phyloP scores from a whole-genome alignment of 2,113 vertebrate species.

The Spheniscus mendiculus region DNA sequence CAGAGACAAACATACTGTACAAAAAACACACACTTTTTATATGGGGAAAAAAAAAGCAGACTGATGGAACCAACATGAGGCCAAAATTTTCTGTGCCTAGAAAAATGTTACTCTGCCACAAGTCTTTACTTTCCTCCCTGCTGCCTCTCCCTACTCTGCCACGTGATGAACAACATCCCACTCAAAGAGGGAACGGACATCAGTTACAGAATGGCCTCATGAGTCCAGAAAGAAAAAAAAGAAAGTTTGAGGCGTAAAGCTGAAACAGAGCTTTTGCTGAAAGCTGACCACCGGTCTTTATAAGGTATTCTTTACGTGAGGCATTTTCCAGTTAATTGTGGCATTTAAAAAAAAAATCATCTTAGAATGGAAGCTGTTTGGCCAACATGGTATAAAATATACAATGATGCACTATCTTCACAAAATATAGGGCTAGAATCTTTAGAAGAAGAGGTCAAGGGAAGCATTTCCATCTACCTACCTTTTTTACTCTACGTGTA shows the following conservation, averaged over 20 bases:
- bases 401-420: too few relatives aligned
- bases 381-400: too few relatives aligned
- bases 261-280: background rate
- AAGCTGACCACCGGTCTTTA: background rate
- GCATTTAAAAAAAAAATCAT: background rate
- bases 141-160: background rate
- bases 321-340: background rate
- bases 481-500: too few relatives aligned
- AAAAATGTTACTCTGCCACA: background rate
- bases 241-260: background rate
- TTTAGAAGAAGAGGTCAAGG: background rate
- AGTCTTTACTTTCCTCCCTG: background rate
- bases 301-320: fast-evolving
- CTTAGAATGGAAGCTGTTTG: background rate
- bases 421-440: background rate
- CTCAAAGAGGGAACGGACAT: background rate
- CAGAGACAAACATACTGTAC: background rate
- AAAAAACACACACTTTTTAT: background rate
- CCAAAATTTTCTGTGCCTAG: background rate
- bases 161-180: background rate
- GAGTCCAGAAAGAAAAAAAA: too few relatives aligned
- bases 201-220: background rate
- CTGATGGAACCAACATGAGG: background rate
- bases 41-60: too few relatives aligned
- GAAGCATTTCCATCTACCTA: background rate